phyloP scores from a whole-genome alignment of 2,888 invertebrate species.

The Aphidoletes aphidimyza region DNA sequence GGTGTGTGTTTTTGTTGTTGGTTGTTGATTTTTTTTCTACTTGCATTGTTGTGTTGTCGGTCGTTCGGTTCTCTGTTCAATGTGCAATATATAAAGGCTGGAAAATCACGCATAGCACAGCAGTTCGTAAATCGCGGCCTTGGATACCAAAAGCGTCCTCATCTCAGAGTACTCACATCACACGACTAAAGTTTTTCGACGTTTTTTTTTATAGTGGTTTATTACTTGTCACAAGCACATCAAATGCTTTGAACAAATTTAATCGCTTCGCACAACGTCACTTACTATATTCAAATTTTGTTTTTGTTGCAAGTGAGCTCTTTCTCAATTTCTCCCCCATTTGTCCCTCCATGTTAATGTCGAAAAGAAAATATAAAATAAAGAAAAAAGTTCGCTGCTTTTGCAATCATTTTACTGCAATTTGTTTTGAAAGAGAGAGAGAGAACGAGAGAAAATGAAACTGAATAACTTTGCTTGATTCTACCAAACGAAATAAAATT shows the following conservation, averaged over 20 bases:
- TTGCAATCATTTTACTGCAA: background rate
- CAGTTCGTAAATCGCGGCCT: slow-evolving; percentile 47
- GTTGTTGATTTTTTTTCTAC: background rate
- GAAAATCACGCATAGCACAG: slow-evolving; percentile 1
- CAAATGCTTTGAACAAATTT: background rate
- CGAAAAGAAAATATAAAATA: background rate
- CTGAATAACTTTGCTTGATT: background rate
- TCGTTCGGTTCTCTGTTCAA: background rate
- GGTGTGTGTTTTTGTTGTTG: background rate
- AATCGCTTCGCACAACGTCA: background rate
- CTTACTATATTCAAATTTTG: slow-evolving; percentile 31
- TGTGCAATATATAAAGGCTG: slow-evolving; percentile 34
- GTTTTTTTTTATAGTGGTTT: slow-evolving; percentile 29
- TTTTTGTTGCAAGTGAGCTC: slow-evolving; percentile 27
- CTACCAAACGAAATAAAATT: too few species aligned
- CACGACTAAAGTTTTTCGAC: background rate
- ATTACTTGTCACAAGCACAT: slow-evolving; percentile 46
- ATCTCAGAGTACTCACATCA: background rate
- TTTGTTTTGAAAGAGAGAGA: too few species aligned
- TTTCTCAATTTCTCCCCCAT: too few species aligned
- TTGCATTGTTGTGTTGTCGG: background rate
- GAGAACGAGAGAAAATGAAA: too few species aligned
- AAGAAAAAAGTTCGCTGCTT: background rate
- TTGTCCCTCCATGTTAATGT: slow-evolving; percentile 1
- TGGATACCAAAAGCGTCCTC: slow-evolving; percentile 48